These are phyloP conservation scores for Catocala fraxini DNA, from an alignment of 2,888 invertebrate genomes.

Conservation along the genomic window DNA sequence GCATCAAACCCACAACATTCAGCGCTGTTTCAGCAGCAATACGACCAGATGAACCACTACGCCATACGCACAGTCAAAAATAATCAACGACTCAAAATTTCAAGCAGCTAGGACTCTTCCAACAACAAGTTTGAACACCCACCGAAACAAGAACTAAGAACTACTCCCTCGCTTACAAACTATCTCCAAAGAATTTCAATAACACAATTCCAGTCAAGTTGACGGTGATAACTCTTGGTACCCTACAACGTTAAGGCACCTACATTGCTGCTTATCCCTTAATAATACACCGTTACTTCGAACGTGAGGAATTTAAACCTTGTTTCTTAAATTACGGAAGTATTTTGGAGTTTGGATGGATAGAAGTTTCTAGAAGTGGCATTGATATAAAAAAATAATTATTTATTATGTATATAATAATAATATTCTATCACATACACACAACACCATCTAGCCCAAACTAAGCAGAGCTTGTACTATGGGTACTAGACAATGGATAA, in stretches of 20 bases:
- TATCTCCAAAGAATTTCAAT: slow-evolving; percentile 5
- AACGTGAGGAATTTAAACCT: slow-evolving; percentile 32
- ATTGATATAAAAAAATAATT: too few species aligned
- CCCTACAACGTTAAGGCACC: background rate
- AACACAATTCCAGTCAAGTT: background rate
- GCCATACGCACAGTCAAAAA: too few species aligned
- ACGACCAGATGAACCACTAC: too few species aligned
- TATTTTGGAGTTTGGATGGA: slow-evolving; percentile 7
- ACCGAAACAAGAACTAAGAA: background rate
- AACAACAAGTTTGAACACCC: too few species aligned
- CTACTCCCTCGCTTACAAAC: background rate
- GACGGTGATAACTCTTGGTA: slow-evolving; percentile 9
- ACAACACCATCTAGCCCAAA: too few species aligned
- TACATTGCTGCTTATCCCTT: background rate
- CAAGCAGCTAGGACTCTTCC: background rate
- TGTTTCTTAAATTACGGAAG: slow-evolving; percentile 30
- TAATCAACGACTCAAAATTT: too few species aligned
- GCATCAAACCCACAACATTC: too few species aligned
- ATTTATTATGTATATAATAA: too few species aligned
- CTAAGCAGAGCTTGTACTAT: too few species aligned
- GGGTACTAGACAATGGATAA: too few species aligned
- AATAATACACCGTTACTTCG: slow-evolving; percentile 35
- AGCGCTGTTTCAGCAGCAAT: too few species aligned
- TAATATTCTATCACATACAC: too few species aligned
- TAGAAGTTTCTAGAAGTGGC: slow-evolving; percentile 2